A percentile compares a stretch with the other conserved stretches of the same genome.
Evolutionary conservation across 2,888 invertebrate genomes (phyloP).

Genomic region (Papilio elwesi): DNA sequence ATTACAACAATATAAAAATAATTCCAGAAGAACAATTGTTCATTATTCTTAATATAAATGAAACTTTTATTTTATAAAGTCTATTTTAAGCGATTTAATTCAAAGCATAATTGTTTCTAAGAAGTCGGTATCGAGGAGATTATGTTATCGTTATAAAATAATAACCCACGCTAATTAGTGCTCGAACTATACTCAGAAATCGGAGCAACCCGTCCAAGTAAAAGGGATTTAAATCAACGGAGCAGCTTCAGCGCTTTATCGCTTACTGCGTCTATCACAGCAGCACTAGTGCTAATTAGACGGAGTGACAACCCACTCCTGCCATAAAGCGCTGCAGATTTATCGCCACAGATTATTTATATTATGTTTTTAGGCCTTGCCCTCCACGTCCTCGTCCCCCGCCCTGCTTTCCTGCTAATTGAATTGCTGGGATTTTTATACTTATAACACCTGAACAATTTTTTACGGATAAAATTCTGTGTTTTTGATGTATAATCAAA

Average conservation of each 20-base stretch:
- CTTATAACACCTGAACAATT: conserved; percentile 70
- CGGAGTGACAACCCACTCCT: conserved; percentile 83
- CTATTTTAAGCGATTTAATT: neutral
- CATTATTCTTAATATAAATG: neutral
- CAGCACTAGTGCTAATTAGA: conserved; percentile 82
- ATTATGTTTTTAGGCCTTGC: conserved; percentile 83
- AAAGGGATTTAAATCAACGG: conserved; percentile 33
- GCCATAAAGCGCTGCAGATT: conserved; percentile 83
- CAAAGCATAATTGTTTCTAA: neutral
- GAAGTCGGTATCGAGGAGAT: neutral
- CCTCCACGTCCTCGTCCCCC: conserved; percentile 66
- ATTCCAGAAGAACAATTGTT: neutral
- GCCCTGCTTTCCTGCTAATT: conserved; percentile 80
- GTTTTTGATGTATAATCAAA: neutral
- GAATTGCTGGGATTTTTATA: conserved; percentile 82
- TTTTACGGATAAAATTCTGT: conserved; percentile 45
- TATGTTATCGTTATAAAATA: conserved; percentile 9
- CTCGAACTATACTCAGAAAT: conserved; percentile 15
- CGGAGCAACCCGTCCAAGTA: neutral
- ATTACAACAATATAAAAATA: neutral
- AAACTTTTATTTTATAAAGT: neutral
- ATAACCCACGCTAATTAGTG: conserved; percentile 19
- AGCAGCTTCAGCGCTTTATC: conserved; percentile 50
- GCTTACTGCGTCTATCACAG: conserved; percentile 54
- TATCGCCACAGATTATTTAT: conserved; percentile 83